Base-by-base conservation (phyloP, 2,797 vertebrate species). In the Rallus crepitans region DNA sequence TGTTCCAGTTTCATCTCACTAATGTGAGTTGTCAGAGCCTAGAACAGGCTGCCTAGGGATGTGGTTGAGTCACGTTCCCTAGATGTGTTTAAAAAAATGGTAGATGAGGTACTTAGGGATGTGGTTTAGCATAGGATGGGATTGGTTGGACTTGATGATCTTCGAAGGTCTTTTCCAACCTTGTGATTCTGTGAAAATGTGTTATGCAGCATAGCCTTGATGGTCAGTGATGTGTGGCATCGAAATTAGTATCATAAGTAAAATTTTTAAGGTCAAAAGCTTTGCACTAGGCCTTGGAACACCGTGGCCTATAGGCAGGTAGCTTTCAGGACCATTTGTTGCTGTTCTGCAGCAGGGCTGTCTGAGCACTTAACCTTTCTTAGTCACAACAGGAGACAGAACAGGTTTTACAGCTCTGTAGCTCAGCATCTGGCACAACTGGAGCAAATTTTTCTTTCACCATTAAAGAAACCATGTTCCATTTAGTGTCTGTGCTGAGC, bases 381-480 rank as follows among this genome's bases (percentile, higher is more conserved):
- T 53, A 79, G n/a, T 87, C 52, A 82, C 4, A 13, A 79, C 7
- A 90, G 30, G 60, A 92, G 75, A 84, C 31, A 40, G 18, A 81
- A 78, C 21, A 80, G 59, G 66, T 84, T 66, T 91, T 72, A 89
- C 60, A 89, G 63, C 33, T 61, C 60, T 10, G 2, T 57, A 52
- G 73, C 35, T 89, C 50, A 93, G 72, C 85, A 90, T 90, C 91
- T 95, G 47, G 78, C 82, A 82, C 42, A 65, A 91, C 33, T 79
- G 75, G 72, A 96, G 53, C 37, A 95, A 91, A 33, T 55, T 82
- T 70, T 96, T 75, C 52, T 95, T 95, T 91, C 21, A 66, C 25
- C 6, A 1, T 56, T 80, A 68, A 91, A 93, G 93, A 92, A 94
- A 82, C 39, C 24, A 50, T 66, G 28, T 87, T 87, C 53, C 39